phyloP scores from a whole-genome alignment of 2,888 invertebrate species.

The Cerceris ruficornis region DNA sequence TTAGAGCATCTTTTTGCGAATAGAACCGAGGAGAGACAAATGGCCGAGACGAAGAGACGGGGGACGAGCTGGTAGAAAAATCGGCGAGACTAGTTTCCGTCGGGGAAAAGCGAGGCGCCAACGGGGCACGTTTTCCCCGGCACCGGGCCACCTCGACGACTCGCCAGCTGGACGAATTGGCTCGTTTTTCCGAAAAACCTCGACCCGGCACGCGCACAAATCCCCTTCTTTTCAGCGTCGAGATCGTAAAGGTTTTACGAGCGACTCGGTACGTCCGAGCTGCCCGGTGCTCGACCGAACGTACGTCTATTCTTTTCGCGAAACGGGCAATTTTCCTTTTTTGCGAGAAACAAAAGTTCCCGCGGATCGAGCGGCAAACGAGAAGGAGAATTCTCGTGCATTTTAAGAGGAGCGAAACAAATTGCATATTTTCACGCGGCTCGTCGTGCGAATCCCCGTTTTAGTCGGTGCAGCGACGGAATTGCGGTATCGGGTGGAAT shows the following conservation, averaged over 20 bases:
- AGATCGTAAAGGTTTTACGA: conserved; percentile 40
- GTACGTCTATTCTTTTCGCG: not conserved
- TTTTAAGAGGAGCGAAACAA: not conserved
- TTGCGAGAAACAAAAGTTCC: not conserved
- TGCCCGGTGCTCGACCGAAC: not conserved
- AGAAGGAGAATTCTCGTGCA: too few relatives aligned
- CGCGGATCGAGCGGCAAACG: too few relatives aligned
- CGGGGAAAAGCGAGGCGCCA: not conserved
- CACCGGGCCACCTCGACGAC: conserved; percentile 8
- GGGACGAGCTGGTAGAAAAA: not conserved
- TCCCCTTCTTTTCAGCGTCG: conserved; percentile 30
- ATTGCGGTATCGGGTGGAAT: not conserved
- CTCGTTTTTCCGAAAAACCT: conserved; percentile 38
- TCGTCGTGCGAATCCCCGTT: not conserved
- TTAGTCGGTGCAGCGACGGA: not conserved
- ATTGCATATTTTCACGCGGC: too few relatives aligned
- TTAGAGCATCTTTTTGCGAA: too few relatives aligned
- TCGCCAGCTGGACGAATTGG: conserved; percentile 54
- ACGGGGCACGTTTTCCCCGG: conserved; percentile 10
- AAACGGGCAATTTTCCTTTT: not conserved
- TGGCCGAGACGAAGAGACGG: too few relatives aligned
- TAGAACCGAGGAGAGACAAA: too few relatives aligned
- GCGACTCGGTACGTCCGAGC: not conserved
- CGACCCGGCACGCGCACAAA: conserved; percentile 31
- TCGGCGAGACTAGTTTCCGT: not conserved